Evolutionary conservation across 2,797 vertebrate genomes (phyloP).

Genomic region (Synanceia verrucosa): DNA sequence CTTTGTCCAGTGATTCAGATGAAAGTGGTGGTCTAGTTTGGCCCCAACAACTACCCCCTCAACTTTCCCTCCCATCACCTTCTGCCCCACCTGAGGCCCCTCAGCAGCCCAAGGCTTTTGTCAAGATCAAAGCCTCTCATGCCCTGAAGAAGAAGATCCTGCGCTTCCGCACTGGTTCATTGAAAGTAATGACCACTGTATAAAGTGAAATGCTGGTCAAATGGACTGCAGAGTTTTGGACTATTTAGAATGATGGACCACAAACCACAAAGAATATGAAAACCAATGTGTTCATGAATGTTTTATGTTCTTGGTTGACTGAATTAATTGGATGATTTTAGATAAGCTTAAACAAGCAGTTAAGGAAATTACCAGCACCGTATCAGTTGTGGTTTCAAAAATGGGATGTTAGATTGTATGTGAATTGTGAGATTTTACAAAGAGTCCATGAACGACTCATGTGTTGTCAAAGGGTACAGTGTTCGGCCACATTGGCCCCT

Average conservation of each 20-base stretch:
- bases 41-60: constrained; percentile 88
- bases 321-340: neutral
- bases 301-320: neutral
- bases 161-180: constrained; percentile 89
- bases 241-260: neutral
- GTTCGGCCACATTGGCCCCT: constrained; percentile 17
- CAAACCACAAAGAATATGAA: constrained; percentile 5
- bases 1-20: constrained; percentile 88
- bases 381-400: neutral
- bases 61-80: constrained; percentile 72
- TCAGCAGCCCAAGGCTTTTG: constrained; percentile 87
- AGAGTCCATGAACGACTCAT: neutral
- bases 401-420: neutral
- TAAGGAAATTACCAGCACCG: constrained; percentile 15
- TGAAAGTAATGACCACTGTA: constrained; percentile 93
- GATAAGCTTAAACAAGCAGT: constrained; percentile 1
- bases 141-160: constrained; percentile 93
- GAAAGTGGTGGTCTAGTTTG: constrained; percentile 88
- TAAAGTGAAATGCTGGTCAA: constrained; percentile 61
- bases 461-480: neutral
- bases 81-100: constrained; percentile 67
- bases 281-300: constrained; percentile 6
- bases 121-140: constrained; percentile 92
- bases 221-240: neutral
- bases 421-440: neutral